These are phyloP conservation scores for Tipula helvola DNA, from an alignment of 2,888 invertebrate genomes.

Conservation along the genomic window DNA sequence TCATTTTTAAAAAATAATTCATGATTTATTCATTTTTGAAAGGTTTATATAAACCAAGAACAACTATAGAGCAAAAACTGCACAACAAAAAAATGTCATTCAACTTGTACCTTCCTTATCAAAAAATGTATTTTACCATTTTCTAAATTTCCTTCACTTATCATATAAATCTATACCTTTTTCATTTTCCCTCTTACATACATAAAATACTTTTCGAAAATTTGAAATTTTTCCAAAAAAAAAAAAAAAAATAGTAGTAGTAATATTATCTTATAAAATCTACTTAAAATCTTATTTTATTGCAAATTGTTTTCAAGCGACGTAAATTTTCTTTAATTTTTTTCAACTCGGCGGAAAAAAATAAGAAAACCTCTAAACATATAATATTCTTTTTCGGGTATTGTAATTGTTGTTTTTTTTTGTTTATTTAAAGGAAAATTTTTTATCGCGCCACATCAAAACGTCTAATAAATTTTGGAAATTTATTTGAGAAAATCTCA, in stretches of 20 bases:
- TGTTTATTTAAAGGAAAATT: neutral
- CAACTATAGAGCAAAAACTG: neutral
- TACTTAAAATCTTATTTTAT: constrained; percentile 17
- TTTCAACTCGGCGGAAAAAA: neutral
- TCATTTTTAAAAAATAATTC: no score
- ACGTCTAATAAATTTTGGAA: neutral
- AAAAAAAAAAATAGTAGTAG: constrained; percentile 6
- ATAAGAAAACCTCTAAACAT: neutral
- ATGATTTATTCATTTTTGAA: no score
- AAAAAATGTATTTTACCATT: neutral
- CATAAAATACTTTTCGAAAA: neutral
- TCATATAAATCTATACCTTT: neutral
- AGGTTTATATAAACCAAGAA: no score
- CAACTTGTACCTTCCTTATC: neutral
- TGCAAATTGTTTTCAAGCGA: constrained; percentile 24
- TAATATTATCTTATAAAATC: constrained; percentile 5
- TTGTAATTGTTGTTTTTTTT: neutral
- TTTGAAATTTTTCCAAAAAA: neutral
- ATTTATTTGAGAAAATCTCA: neutral
- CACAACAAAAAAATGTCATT: neutral
- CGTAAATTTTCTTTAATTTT: constrained; percentile 13
- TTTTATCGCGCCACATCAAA: neutral
- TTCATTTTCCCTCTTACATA: neutral
- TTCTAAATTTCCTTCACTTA: neutral
- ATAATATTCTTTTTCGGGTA: neutral